These are phyloP conservation scores for Pipra filicauda DNA, from an alignment of 2,113 vertebrate species.

Conservation along the genomic window DNA sequence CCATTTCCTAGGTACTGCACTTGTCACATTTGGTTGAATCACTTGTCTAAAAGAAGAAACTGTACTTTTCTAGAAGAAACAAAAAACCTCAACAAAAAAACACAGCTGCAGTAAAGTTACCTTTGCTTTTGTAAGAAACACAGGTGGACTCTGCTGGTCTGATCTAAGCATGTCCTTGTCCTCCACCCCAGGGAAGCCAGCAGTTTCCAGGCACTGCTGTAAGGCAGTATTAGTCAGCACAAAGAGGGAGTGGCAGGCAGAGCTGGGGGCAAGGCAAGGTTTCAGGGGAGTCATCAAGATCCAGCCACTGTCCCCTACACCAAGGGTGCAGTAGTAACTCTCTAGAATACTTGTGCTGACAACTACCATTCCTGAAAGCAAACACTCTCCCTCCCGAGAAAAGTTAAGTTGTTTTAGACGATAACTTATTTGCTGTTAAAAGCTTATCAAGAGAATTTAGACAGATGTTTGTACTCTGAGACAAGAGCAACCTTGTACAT, in stretches of 20 bases:
- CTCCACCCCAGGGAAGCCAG: background rate
- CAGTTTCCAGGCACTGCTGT: background rate
- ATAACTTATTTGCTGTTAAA: background rate
- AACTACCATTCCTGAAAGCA: background rate
- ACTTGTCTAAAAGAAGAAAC: background rate
- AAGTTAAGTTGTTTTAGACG: background rate
- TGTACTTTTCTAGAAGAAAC: background rate
- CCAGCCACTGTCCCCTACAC: background rate
- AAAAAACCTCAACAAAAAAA: background rate
- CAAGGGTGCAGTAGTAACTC: rapidly evolving
- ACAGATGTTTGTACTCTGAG: background rate
- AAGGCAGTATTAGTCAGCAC: background rate
- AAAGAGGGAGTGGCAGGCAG: background rate
- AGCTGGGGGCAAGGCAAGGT: background rate
- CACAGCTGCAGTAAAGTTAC: background rate
- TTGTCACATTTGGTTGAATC: background rate
- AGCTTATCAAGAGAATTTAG: background rate
- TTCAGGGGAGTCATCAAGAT: background rate
- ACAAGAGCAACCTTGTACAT: background rate
- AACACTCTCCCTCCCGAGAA: background rate
- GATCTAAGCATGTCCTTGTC: background rate
- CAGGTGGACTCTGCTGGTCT: background rate
- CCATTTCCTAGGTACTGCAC: background rate
- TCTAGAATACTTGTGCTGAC: background rate
- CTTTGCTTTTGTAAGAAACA: background rate